These are phyloP conservation scores for Ictalurus furcatus DNA, from an alignment of 2,113 vertebrate species.

Conservation along the genomic window DNA sequence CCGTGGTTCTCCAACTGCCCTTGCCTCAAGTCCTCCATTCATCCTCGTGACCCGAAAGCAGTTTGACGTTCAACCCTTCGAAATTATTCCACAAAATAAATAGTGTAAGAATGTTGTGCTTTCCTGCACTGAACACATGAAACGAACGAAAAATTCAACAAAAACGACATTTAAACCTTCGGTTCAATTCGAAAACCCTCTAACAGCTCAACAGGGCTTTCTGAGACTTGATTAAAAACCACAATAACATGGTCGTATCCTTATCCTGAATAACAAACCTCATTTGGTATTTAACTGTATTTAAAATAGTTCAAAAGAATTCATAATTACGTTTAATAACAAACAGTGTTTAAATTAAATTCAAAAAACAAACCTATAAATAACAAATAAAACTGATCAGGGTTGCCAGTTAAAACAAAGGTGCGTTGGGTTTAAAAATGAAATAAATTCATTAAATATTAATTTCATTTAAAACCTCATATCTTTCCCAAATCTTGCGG, in stretches of 20 bases:
- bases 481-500: neutral
- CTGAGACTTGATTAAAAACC: neutral
- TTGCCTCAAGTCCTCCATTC: neutral
- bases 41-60: neutral
- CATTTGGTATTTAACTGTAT: neutral
- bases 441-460: neutral
- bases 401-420: neutral
- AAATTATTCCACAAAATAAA: neutral
- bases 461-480: neutral
- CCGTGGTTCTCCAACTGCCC: neutral
- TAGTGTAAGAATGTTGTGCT: neutral
- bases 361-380: too few relatives aligned
- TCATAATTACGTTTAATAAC: neutral
- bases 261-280: neutral
- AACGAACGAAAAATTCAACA: too few relatives aligned
- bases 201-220: neutral
- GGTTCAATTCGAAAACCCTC: neutral
- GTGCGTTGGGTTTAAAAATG: neutral
- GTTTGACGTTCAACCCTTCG: neutral
- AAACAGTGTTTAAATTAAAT: too few relatives aligned
- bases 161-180: neutral
- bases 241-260: neutral
- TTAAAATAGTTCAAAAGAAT: neutral
- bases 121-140: too few relatives aligned
- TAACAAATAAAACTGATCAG: neutral